Conservation (phyloP, 1,140 invertebrate species). For the Steinernema feltiae region DNA sequence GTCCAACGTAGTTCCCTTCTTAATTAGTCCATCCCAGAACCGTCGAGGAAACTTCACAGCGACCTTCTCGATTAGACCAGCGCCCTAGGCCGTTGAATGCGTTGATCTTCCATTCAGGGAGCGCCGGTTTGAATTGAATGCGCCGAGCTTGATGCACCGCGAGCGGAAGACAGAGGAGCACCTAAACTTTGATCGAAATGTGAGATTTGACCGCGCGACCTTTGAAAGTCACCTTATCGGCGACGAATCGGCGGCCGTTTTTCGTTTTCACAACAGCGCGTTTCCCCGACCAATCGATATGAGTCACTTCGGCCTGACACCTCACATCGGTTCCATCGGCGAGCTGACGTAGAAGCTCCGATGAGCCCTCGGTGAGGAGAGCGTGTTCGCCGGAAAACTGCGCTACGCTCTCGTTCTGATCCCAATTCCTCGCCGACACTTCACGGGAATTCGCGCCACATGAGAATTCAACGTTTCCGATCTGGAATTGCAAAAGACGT, state of each 20-base stretch:
- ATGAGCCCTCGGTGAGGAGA: conserved; percentile 45
- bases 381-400: conserved; percentile 59
- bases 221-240: conserved; percentile 32
- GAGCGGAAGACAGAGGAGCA: conserved; percentile 49
- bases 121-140: conserved; percentile 58
- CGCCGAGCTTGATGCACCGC: conserved; percentile 57
- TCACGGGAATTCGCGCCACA: conserved; percentile 57
- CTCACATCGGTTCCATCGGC: conserved; percentile 57
- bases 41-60: conserved; percentile 59
- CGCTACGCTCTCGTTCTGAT: conserved; percentile 60
- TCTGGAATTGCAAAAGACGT: conserved; percentile 58
- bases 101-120: conserved; percentile 59
- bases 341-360: conserved; percentile 42
- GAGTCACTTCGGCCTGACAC: conserved; percentile 45
- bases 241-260: conserved; percentile 38
- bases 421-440: conserved; percentile 59
- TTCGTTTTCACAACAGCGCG: conserved; percentile 43
- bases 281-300: conserved; percentile 55
- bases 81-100: conserved; percentile 59
- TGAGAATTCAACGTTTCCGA: conserved; percentile 60
- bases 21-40: conserved; percentile 59
- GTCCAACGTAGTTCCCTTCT: conserved; percentile 41
- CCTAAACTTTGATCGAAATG: conserved; percentile 29
- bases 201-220: no score
- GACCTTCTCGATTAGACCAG: conserved; percentile 62